These are phyloP conservation scores for Coracopsis vasa DNA, from an alignment of 2,113 vertebrate species.

Conservation along the genomic window DNA sequence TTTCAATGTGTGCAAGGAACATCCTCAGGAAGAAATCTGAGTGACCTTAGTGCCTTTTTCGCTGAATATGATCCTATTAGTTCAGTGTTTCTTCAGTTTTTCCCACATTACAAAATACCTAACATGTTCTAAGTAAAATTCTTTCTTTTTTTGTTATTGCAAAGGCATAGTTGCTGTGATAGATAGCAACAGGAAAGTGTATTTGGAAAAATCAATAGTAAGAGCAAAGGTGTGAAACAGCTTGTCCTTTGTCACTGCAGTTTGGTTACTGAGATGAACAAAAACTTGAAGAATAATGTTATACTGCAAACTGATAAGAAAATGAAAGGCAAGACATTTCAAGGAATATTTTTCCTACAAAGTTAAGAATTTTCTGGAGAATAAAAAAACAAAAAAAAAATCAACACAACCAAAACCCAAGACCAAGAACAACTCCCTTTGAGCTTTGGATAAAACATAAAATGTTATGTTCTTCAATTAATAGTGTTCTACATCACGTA, in stretches of 20 bases:
- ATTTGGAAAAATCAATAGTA: conserved; percentile 25
- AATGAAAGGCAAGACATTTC: not conserved
- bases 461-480: not conserved
- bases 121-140: not conserved
- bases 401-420: not conserved
- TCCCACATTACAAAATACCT: not conserved
- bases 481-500: not conserved
- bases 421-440: not conserved
- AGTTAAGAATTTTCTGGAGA: not conserved
- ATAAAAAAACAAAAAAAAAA: not conserved
- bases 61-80: not conserved
- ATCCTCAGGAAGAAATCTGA: not conserved
- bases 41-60: not conserved
- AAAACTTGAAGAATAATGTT: not conserved
- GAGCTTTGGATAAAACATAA: not conserved
- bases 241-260: not conserved
- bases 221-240: conserved; percentile 18
- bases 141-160: not conserved
- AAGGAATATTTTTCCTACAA: not conserved
- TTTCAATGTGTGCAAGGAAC: not conserved
- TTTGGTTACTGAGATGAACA: not conserved
- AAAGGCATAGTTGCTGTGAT: not conserved
- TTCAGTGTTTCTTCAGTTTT: not conserved
- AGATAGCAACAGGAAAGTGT: not conserved
- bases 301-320: not conserved